Evolutionary conservation across 1,140 invertebrate species (phyloP), one percentile per base, ranked within the genome.

Genomic region (Branchinecta lynchi): DNA sequence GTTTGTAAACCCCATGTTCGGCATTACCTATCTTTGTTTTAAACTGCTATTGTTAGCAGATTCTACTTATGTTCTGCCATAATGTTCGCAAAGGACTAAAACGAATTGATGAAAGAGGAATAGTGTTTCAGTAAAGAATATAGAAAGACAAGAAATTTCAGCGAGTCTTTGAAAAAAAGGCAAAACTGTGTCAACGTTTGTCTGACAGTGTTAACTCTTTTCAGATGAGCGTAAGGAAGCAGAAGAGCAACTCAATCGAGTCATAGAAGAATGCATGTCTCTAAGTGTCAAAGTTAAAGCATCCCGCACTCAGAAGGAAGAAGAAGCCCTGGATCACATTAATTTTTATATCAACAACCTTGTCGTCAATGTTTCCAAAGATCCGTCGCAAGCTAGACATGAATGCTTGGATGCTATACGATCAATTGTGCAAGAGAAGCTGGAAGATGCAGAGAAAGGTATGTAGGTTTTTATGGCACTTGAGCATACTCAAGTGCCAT

Each of bases 311-410:
- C 51, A 12, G 17, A 60, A 20, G 17, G 51, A 60, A 60, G 51
- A 60, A 60, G 51, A 60, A 60, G 51, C 51, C 12, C 6, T 60
- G 17, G 51, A 60, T 60, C 51, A 20, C 12, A 20, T 60, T 15
- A 60, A 60, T 60, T 15, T 60, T 60, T 60, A 60, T 20, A 60
- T 60, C 51, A 60, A 60, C 17, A 60, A 60, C 17, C 51, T 60
- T 60, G 51, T 60, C 12, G 17, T 60, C 12, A 60, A 60, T 60
- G 51, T 60, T 60, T 15, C 12, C 51, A 60, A 20, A 20, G 51
- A 60, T 60, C 12, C 51, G 12, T 15, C 51, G 12, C 12, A 20
- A 15, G 51, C 51, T 60, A 12, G 51, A 12, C 51, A 60, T 2
- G 51, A 60, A 20, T 60, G 51, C 17, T 3, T 60, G 12, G 51